Percentiles rank a stretch among this genome's conserved stretches.
phyloP scores from a whole-genome alignment of 2,888 invertebrate species.

The Eristalinus sepulchralis region DNA sequence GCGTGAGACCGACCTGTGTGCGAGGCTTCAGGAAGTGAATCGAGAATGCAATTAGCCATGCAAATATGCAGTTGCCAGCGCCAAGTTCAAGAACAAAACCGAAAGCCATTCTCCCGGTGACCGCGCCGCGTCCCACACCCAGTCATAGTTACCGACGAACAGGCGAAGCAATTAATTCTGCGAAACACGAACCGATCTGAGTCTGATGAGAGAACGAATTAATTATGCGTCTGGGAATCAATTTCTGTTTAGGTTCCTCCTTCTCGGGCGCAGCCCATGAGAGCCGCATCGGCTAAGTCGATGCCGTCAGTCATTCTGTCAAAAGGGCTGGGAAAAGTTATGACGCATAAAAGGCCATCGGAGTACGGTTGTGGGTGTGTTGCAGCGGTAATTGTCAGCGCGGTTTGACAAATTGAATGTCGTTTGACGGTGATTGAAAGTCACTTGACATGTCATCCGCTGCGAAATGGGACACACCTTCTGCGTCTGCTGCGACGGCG shows the following conservation, averaged over 20 bases:
- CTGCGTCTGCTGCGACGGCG: background rate
- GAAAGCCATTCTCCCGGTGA: background rate
- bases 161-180: background rate
- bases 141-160: background rate
- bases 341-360: background rate
- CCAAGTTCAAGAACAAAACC: slow-evolving; percentile 11
- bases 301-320: slow-evolving; percentile 26
- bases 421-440: slow-evolving; percentile 5
- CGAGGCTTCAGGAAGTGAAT: background rate
- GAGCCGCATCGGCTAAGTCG: background rate
- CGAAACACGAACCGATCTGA: background rate
- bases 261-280: background rate
- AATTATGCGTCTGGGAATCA: background rate
- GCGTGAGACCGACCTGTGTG: background rate
- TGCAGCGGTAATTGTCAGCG: background rate
- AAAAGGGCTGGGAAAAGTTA: slow-evolving; percentile 3
- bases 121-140: background rate
- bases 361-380: slow-evolving; percentile 20
- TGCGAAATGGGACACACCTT: slow-evolving; percentile 9
- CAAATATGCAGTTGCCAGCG: background rate
- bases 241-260: background rate
- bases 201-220: background rate
- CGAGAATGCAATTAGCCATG: slow-evolving; percentile 1
- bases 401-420: background rate
- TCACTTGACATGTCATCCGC: background rate